A percentile compares a stretch with the other conserved stretches of the same genome.
phyloP scores from a whole-genome alignment of 2,888 invertebrate species.

The Prenolepis imparis region DNA sequence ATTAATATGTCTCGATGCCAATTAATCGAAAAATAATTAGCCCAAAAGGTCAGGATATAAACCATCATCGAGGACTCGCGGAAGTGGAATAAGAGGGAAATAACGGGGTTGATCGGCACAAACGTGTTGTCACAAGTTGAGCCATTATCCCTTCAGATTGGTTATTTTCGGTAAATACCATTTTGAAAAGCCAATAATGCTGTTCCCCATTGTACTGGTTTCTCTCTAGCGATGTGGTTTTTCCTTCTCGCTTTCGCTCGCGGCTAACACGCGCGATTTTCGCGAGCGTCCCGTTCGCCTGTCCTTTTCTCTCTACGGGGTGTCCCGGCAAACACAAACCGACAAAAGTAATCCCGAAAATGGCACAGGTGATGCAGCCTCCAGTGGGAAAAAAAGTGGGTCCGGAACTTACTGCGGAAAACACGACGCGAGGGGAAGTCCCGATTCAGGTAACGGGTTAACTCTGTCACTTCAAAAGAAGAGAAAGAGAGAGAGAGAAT shows the following conservation, averaged over 20 bases:
- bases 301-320: constrained; percentile 70
- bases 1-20: constrained; percentile 41
- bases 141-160: constrained; percentile 85
- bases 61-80: constrained; percentile 43
- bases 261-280: constrained; percentile 40
- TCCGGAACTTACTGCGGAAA: constrained; percentile 67
- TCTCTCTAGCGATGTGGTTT: constrained; percentile 66
- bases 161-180: constrained; percentile 86
- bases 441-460: constrained; percentile 60
- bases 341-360: constrained; percentile 85
- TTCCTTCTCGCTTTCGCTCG: constrained; percentile 56
- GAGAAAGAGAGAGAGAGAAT: constrained; percentile 37
- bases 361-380: constrained; percentile 83
- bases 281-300: constrained; percentile 58
- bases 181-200: constrained; percentile 86
- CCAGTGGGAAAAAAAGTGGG: constrained; percentile 77
- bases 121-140: constrained; percentile 76
- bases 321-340: constrained; percentile 74
- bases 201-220: constrained; percentile 83
- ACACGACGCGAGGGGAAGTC: constrained; percentile 46
- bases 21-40: constrained; percentile 76
- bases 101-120: constrained; percentile 58
- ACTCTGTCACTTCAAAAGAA: constrained; percentile 22
- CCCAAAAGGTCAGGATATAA: constrained; percentile 32
- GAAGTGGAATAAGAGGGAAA: constrained; percentile 33